Conservation (phyloP, 2,113 vertebrate genomes). For the Corapipo altera region DNA sequence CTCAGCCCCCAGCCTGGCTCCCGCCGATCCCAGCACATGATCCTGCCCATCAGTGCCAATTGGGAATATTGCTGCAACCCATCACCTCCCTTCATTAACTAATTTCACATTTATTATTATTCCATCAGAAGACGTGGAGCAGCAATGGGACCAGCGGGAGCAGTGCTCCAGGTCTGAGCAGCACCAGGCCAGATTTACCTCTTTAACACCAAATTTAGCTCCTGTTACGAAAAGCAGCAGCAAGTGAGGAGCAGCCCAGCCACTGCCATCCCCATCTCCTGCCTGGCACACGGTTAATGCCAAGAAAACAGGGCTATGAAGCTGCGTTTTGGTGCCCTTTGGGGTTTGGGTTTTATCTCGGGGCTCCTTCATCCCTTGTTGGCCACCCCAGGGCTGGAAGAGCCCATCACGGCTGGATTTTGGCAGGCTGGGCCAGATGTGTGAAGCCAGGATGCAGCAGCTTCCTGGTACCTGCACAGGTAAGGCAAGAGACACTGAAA, state of each 20-base stretch:
- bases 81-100: not conserved
- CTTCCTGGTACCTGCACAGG: not conserved
- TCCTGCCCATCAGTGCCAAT: not conserved
- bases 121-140: not conserved
- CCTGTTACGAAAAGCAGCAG: fast-evolving
- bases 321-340: not conserved
- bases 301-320: not conserved
- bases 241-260: not conserved
- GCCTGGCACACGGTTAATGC: fast-evolving
- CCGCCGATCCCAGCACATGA: not conserved
- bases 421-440: not conserved
- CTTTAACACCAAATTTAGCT: not conserved
- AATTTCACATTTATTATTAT: not conserved
- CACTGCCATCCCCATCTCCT: not conserved
- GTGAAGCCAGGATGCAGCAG: constrained; percentile 1
- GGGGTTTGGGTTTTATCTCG: not conserved
- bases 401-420: fast-evolving
- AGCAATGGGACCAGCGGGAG: fast-evolving
- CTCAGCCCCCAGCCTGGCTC: not conserved
- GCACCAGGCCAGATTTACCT: fast-evolving
- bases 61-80: not conserved
- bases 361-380: fast-evolving
- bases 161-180: not conserved
- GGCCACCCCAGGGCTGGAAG: not conserved
- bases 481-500: not conserved